These are phyloP conservation scores for Lophotriccus pileatus DNA, from an alignment of 2,797 vertebrate genomes.

Conservation along the genomic window DNA sequence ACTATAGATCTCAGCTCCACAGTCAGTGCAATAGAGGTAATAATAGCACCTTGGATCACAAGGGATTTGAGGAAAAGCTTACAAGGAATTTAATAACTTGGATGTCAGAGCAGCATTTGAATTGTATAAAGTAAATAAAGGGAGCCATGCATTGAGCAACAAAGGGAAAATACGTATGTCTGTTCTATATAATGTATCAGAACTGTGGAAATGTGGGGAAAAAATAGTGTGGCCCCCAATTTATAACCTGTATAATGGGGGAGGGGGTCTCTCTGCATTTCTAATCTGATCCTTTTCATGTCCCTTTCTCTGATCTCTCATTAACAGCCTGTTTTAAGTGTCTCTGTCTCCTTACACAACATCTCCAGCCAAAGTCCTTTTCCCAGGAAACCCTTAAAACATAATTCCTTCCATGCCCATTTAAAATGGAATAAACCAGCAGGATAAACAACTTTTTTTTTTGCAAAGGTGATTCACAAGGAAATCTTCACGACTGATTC, in stretches of 20 bases:
- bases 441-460: background rate
- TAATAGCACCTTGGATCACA: conserved; percentile 21
- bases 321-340: background rate
- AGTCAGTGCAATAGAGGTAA: conserved; percentile 6
- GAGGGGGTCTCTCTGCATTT: background rate
- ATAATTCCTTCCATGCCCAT: background rate
- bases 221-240: background rate
- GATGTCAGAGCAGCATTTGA: background rate
- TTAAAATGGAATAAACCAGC: background rate
- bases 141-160: background rate
- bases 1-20: background rate
- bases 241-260: background rate
- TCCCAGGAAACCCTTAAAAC: background rate
- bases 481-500: background rate
- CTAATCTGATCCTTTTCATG: background rate
- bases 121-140: conserved; percentile 3
- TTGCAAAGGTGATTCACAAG: background rate
- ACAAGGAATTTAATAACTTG: conserved; percentile 35
- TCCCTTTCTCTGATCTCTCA: background rate
- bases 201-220: background rate
- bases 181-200: background rate
- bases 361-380: background rate
- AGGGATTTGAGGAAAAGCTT: conserved; percentile 27
- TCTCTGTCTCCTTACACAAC: background rate
- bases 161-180: background rate